Evolutionary conservation across 2,113 vertebrate species (phyloP).

Genomic region (Neotoma lepida): DNA sequence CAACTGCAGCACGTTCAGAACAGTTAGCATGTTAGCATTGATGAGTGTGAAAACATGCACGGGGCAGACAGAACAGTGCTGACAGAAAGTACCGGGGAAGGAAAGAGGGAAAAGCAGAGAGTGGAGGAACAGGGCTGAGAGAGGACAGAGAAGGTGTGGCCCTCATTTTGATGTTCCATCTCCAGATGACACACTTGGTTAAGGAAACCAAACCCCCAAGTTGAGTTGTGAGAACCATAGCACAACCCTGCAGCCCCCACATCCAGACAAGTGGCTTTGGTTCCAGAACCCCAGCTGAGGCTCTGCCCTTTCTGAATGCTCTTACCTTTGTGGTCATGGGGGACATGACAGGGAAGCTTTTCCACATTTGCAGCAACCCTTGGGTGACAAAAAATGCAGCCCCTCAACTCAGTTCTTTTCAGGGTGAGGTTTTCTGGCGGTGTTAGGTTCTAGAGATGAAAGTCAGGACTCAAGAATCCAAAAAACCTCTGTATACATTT

Average conservation of each 20-base stretch:
- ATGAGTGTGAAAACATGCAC: not conserved
- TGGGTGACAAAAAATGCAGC: not conserved
- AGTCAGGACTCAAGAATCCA: not conserved
- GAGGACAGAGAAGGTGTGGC: not conserved
- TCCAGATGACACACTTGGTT: not conserved
- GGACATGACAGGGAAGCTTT: accelerated
- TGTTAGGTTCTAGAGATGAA: not conserved
- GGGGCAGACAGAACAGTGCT: not conserved
- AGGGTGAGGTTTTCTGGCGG: not conserved
- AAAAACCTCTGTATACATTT: not conserved
- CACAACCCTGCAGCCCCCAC: not conserved
- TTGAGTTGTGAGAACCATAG: not conserved
- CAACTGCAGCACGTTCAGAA: not conserved
- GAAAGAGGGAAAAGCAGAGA: not conserved
- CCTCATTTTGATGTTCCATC: not conserved
- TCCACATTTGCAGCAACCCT: not conserved
- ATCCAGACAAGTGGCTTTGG: accelerated
- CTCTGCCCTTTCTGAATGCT: not conserved
- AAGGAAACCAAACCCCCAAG: not conserved
- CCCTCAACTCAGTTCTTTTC: not conserved
- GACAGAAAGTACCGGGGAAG: not conserved
- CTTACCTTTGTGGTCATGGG: not conserved
- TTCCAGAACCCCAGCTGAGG: not conserved
- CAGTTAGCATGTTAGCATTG: not conserved
- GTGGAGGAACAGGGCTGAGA: not conserved